Evolutionary conservation across 2,113 vertebrate species (phyloP), one percentile per base, ranked within the genome.

Genomic region (Lycaon pictus): DNA sequence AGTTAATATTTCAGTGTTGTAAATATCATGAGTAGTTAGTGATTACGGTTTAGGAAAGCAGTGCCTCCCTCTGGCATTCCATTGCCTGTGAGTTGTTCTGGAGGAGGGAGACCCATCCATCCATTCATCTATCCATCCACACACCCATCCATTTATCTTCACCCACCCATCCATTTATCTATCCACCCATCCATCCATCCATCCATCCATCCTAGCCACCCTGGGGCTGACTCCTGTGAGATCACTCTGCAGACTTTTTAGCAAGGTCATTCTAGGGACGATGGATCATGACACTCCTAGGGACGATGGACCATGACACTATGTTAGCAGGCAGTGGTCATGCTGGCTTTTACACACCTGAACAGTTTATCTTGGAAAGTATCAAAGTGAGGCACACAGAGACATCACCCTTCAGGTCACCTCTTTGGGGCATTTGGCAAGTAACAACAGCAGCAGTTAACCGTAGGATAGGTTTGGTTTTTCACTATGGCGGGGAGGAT

Each of bases 131-230:
- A 17, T 67, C 32, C 4, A 3, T 67, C 65, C 32, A 3, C n/a
- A 15, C 65, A 2, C 17, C 65, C 5, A 2, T 65, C 12, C 27
- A 0, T 65, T 27, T 12, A 2, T 65, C 63, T 29, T 11, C 65
- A 16, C 17, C 7, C 16, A 5, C 17, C 56, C 56, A 1, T 56
- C 43, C 43, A 43, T 16, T 37, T 4, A 37, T 5, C 37, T 5
- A 43, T 43, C 43, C 43, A 43, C 4, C 43, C 43, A 43, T 29
- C 63, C 27, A 20, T 58, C 56, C 56, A 19, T 58, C 56, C 15
- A 0, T 4, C 5, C 1, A 0, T 15, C 65, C 51, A 2, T 11
- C 51, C 5, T 1, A 0, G n/a, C 51, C 19, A 15, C 58, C 13
- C 62, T 17, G n/a, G 32, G 6, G 11, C 15, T 32, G 8, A 6